phyloP scores from a whole-genome alignment of 1,140 invertebrate species.

The Saccostrea cuccullata region DNA sequence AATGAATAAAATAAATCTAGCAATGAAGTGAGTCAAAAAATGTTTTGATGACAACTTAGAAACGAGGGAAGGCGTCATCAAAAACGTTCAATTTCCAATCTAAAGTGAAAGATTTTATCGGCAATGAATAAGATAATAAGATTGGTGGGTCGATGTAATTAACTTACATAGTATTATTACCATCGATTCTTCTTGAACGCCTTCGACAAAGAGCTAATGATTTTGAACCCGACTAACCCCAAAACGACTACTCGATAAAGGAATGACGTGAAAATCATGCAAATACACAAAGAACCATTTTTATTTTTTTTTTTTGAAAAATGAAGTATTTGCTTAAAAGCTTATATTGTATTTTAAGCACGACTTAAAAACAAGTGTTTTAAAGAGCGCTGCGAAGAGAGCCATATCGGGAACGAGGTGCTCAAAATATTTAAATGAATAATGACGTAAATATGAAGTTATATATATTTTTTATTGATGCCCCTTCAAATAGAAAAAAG shows the following conservation, averaged over 20 bases:
- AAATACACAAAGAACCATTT: neutral
- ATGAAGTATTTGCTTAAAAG: neutral
- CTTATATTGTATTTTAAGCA: neutral
- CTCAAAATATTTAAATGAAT: neutral
- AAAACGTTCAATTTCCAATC: neutral
- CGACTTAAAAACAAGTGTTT: neutral
- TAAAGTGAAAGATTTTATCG: neutral
- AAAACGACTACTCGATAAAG: neutral
- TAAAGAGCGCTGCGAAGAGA: neutral
- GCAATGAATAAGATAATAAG: neutral
- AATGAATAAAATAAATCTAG: neutral
- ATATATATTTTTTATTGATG: too few relatives aligned
- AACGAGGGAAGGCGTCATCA: neutral
- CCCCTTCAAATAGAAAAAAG: too few relatives aligned
- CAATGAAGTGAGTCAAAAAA: neutral
- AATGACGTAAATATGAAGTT: neutral
- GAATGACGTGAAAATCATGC: neutral
- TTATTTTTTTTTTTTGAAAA: neutral
- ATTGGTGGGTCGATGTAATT: neutral
- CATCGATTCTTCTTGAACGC: neutral
- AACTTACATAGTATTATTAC: neutral
- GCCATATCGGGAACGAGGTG: neutral
- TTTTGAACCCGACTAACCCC: neutral
- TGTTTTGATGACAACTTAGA: neutral
- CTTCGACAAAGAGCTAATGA: neutral